Conservation (phyloP, 1,140 invertebrate species). For the Acyrthosiphon pisum region DNA sequence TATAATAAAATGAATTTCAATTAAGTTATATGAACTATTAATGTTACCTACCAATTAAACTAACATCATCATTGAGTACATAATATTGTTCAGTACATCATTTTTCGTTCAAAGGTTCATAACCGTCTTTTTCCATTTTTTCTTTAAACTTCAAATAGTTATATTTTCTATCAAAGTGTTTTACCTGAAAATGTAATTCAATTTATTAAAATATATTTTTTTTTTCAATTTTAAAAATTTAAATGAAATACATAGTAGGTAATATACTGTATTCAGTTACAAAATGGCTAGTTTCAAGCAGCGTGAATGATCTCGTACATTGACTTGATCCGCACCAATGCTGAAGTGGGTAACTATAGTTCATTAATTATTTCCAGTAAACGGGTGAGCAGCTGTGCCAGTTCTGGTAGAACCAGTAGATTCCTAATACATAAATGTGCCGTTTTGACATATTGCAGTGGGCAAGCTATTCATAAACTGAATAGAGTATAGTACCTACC, state of each 20-base stretch:
- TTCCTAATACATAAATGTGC: too few species aligned
- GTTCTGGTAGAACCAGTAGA: too few species aligned
- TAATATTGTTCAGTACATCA: background rate
- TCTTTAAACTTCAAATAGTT: conserved; percentile 88
- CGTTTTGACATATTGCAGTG: too few species aligned
- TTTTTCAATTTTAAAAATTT: background rate
- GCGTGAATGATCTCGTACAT: too few species aligned
- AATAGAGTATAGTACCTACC: too few species aligned
- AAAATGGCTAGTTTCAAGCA: too few species aligned
- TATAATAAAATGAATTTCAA: conserved; percentile 10
- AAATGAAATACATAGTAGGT: background rate
- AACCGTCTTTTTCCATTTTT: conserved; percentile 84
- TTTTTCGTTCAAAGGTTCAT: conserved; percentile 70
- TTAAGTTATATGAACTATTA: background rate
- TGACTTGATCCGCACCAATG: too few species aligned
- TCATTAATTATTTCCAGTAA: too few species aligned
- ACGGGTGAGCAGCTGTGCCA: too few species aligned
- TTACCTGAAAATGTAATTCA: conserved; percentile 70
- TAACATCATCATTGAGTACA: background rate
- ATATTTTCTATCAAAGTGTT: conserved; percentile 90
- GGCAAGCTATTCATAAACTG: too few species aligned
- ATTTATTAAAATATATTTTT: conserved; percentile 51
- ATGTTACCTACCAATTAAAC: conserved; percentile 41
- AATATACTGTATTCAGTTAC: too few species aligned
- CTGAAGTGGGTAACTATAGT: too few species aligned